These are phyloP conservation scores for Troilus luridus DNA, from an alignment of 2,888 invertebrate species.

Conservation along the genomic window DNA sequence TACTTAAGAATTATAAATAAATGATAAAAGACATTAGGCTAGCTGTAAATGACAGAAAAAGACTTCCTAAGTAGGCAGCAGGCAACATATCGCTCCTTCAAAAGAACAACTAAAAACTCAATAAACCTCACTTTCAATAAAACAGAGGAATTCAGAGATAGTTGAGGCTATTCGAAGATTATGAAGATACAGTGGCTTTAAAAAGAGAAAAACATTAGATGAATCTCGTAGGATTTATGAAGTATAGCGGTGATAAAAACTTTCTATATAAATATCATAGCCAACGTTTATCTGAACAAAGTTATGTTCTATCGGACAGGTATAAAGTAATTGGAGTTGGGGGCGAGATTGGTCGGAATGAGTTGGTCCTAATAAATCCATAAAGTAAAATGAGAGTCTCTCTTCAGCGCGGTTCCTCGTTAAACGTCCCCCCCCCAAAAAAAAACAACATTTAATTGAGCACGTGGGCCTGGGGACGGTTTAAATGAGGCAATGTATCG, in stretches of 20 bases:
- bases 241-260: slow-evolving; percentile 1
- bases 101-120: too few species aligned
- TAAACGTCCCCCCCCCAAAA: slow-evolving; percentile 3
- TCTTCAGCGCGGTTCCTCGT: neutral
- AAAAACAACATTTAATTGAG: slow-evolving; percentile 41
- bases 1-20: too few species aligned
- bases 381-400: slow-evolving; percentile 8
- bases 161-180: neutral
- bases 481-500: slow-evolving; percentile 37
- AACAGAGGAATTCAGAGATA: neutral
- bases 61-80: too few species aligned
- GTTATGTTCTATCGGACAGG: slow-evolving; percentile 24
- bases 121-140: too few species aligned
- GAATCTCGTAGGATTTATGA: neutral
- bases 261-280: slow-evolving; percentile 23
- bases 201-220: neutral
- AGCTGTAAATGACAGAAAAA: too few species aligned
- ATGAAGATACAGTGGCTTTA: neutral
- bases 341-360: neutral
- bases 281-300: neutral
- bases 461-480: neutral
- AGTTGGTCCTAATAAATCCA: slow-evolving; percentile 32
- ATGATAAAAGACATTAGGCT: too few species aligned
- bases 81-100: too few species aligned
- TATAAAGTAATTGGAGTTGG: slow-evolving; percentile 7